phyloP scores from a whole-genome alignment of 2,113 vertebrate genomes.

The Lycaon pictus region DNA sequence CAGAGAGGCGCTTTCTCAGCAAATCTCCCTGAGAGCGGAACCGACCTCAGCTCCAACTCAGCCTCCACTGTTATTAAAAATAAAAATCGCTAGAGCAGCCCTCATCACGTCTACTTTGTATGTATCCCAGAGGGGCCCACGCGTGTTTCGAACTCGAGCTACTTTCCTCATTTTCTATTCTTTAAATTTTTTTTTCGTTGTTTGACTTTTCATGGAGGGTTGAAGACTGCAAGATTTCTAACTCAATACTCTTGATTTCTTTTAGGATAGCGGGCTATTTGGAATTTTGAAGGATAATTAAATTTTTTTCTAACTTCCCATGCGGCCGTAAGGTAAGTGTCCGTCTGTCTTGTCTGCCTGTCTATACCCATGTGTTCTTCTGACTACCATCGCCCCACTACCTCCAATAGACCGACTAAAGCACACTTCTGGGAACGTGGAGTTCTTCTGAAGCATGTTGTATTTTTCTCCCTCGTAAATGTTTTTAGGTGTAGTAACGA shows the following conservation, averaged over 20 bases:
- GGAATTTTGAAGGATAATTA: conserved; percentile 82
- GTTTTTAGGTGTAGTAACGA: neutral
- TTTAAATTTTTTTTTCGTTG: conserved; percentile 59
- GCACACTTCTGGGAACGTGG: neutral
- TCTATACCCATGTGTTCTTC: neutral
- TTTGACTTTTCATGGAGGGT: conserved; percentile 77
- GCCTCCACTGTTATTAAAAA: conserved; percentile 87
- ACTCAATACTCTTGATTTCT: conserved; percentile 87
- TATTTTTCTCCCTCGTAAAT: neutral
- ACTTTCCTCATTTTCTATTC: conserved; percentile 56
- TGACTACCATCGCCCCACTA: neutral
- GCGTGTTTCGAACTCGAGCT: conserved; percentile 71
- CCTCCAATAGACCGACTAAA: neutral
- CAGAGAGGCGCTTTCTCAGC: conserved; percentile 96
- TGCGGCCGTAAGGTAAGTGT: conserved; percentile 87
- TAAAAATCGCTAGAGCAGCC: conserved; percentile 84
- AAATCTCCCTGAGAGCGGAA: conserved; percentile 94
- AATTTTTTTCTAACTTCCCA: conserved; percentile 70
- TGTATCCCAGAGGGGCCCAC: conserved; percentile 81
- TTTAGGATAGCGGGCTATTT: conserved; percentile 83
- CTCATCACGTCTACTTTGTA: conserved; percentile 85
- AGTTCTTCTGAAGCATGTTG: neutral
- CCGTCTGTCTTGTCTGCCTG: conserved; percentile 4
- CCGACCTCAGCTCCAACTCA: conserved; percentile 92
- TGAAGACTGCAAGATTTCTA: conserved; percentile 84